phyloP scores from a whole-genome alignment of 2,888 invertebrate genomes.

The Apoda limacodes region DNA sequence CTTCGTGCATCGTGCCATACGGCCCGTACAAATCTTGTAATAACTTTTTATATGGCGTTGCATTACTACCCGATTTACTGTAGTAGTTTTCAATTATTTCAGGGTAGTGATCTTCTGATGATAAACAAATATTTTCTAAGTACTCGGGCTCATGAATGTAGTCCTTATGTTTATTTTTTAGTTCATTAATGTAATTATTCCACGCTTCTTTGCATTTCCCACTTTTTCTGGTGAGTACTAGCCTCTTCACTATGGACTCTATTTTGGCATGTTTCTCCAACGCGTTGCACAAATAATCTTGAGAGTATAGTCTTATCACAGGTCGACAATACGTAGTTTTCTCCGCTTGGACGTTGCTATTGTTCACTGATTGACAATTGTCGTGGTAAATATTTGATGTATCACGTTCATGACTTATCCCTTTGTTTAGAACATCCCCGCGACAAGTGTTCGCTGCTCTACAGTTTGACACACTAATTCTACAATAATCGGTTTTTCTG shows the following conservation, averaged over 20 bases:
- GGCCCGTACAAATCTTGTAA: too few relatives aligned
- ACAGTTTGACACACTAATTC: too few relatives aligned
- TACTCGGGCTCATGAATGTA: background rate
- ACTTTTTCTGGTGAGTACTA: constrained; percentile 30
- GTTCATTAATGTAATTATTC: constrained; percentile 44
- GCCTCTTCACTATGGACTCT: constrained; percentile 30
- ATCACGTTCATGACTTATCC: too few relatives aligned
- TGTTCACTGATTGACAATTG: too few relatives aligned
- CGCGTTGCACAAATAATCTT: constrained; percentile 32
- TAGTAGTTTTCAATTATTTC: constrained; percentile 1
- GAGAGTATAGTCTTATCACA: constrained; percentile 24
- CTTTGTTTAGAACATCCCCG: too few relatives aligned
- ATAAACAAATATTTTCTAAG: background rate
- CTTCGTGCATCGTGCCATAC: too few relatives aligned
- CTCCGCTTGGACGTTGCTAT: constrained; percentile 20
- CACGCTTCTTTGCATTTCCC: constrained; percentile 38
- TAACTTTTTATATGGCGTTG: constrained; percentile 15
- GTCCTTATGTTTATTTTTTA: constrained; percentile 34
- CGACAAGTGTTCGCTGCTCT: too few relatives aligned
- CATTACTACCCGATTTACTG: constrained; percentile 5
- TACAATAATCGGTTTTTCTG: too few relatives aligned
- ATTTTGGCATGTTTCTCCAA: constrained; percentile 35
- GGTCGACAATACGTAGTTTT: constrained; percentile 40
- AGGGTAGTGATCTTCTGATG: background rate
- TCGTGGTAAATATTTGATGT: too few relatives aligned